phyloP scores from a whole-genome alignment of 1,140 invertebrate species.

The Aphis craccivora region DNA sequence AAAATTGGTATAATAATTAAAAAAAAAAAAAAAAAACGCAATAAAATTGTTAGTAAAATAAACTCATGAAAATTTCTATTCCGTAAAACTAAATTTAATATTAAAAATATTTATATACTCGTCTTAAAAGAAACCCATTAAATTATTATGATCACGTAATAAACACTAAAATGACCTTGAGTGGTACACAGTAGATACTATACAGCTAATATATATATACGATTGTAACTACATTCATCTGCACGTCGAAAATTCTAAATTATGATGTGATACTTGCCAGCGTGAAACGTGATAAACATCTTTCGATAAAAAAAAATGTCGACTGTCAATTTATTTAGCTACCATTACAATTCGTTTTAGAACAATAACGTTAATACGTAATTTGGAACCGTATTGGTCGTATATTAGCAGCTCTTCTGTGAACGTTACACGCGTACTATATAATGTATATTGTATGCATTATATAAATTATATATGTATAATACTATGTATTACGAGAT shows the following conservation, averaged over 20 bases:
- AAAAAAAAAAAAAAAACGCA: neutral
- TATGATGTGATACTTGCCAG: neutral
- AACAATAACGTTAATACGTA: constrained; percentile 2
- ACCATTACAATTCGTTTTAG: neutral
- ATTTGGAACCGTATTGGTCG: neutral
- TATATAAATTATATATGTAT: neutral
- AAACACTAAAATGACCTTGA: neutral
- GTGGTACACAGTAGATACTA: neutral
- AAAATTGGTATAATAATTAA: neutral
- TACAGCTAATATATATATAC: neutral
- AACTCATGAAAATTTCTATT: neutral
- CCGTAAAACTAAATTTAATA: neutral
- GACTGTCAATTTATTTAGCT: neutral
- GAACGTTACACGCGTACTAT: neutral
- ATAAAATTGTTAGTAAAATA: constrained; percentile 9
- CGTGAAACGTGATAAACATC: constrained; percentile 1
- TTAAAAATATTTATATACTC: neutral
- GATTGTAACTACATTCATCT: neutral
- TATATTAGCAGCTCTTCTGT: neutral
- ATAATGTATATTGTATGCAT: neutral
- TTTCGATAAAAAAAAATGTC: neutral
- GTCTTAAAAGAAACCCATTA: neutral
- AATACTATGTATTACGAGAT: neutral
- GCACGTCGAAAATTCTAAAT: neutral
- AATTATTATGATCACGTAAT: constrained; percentile 31